A percentile compares a stretch with the other conserved stretches of the same genome.
Evolutionary conservation across 2,888 invertebrate genomes (phyloP).

Genomic region (Imbricaverruca yamaguchii): DNA sequence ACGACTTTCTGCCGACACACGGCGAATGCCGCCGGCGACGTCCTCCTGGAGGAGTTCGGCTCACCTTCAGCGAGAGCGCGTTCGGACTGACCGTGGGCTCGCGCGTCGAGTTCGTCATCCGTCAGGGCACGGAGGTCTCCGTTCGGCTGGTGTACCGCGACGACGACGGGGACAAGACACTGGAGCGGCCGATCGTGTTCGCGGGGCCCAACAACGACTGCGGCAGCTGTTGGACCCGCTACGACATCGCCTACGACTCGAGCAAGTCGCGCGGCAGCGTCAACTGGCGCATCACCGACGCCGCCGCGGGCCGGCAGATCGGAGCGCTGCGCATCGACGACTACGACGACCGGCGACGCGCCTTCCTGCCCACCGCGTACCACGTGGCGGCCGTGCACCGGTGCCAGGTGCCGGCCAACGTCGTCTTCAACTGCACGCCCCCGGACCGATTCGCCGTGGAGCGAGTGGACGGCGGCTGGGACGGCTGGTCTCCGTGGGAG

Average conservation of each 20-base stretch:
- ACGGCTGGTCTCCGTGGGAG: conserved; percentile 15
- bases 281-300: not conserved
- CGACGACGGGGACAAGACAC: not conserved
- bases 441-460: not conserved
- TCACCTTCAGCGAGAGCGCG: conserved; percentile 2
- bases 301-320: not conserved
- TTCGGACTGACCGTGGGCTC: not conserved
- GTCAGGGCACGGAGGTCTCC: not conserved
- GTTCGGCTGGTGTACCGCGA: not conserved
- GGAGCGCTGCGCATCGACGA: not conserved
- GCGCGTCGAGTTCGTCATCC: not conserved
- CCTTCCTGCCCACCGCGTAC: conserved; percentile 1
- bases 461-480: conserved; percentile 20
- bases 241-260: not conserved
- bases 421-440: conserved; percentile 14
- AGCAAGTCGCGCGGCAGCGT: not conserved
- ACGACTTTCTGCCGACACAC: not conserved
- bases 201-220: conserved; percentile 16
- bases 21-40: not conserved
- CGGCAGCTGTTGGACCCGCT: not conserved
- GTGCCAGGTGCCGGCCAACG: conserved; percentile 13
- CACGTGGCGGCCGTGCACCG: not conserved
- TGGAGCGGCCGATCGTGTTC: not conserved
- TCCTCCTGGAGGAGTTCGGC: not conserved
- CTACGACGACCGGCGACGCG: not conserved